Evolutionary conservation across 2,888 invertebrate genomes (phyloP).

Genomic region (Lithophane ornitopus): DNA sequence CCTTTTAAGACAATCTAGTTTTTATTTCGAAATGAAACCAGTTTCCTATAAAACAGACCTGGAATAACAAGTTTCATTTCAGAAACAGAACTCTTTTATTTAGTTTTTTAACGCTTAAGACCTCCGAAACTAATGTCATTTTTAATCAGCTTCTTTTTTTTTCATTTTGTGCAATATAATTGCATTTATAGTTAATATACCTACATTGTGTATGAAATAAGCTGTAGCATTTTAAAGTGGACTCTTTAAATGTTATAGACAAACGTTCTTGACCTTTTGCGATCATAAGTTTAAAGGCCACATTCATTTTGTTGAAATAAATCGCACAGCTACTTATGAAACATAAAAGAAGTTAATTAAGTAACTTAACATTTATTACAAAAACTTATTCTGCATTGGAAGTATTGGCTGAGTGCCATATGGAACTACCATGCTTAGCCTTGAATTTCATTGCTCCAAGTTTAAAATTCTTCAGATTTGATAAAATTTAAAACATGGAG

Average conservation of each 20-base stretch:
- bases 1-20: slow-evolving; percentile 39
- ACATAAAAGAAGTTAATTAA: slow-evolving; percentile 58
- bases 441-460: slow-evolving; percentile 41
- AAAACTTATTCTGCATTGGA: slow-evolving; percentile 43
- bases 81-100: slow-evolving; percentile 41
- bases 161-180: slow-evolving; percentile 38
- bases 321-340: slow-evolving; percentile 54
- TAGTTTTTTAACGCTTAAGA: slow-evolving; percentile 18
- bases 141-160: slow-evolving; percentile 42
- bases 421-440: slow-evolving; percentile 27
- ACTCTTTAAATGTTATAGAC: slow-evolving; percentile 65
- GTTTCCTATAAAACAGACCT: slow-evolving; percentile 17
- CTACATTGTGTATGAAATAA: slow-evolving; percentile 43
- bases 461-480: slow-evolving; percentile 28
- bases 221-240: slow-evolving; percentile 69
- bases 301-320: slow-evolving; percentile 64
- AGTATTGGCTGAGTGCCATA: slow-evolving; percentile 50
- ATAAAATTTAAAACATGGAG: slow-evolving; percentile 34
- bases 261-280: slow-evolving; percentile 73
- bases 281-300: slow-evolving; percentile 68
- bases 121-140: slow-evolving; percentile 49
- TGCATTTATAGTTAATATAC: slow-evolving; percentile 29
- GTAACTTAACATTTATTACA: slow-evolving; percentile 32
- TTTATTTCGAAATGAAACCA: slow-evolving; percentile 41
- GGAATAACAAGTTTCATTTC: slow-evolving; percentile 28